Evolutionary conservation across 2,797 vertebrate genomes (phyloP), one percentile per base, ranked within the genome.

Genomic region (Hydrolagus colliei): DNA sequence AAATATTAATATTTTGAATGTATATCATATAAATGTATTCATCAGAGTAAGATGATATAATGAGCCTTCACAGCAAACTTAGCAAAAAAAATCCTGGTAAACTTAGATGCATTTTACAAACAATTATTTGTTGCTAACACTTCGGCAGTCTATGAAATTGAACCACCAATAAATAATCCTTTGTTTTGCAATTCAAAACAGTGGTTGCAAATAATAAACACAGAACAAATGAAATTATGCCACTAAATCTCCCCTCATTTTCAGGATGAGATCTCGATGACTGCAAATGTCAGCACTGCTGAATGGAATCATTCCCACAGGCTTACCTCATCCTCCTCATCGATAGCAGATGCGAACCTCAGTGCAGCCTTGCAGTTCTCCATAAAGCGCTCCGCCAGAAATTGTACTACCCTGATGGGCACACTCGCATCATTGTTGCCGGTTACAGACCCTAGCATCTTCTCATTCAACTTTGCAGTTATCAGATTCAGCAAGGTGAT

Each of bases 401-500:
- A 93, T 41, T 89, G 88, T 5, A 95, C 96, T 0, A 95, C 92
- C 13, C 87, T 90, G 35, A 90, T 11, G 13, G 95, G 91, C 41
- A 93, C 87, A 0, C 90, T 87, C 14, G 89, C 80, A 35, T 95
- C 93, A 20, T 93, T 89, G 0, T 88, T 87, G 61, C 87, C 90
- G 65, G 90, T 91, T 75, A 84, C 87, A 62, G 65, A 90, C 63
- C 88, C 52, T 0, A 88, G 72, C 27, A 86, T 87, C 0, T 88
- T 90, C 32, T 95, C 95, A 80, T 87, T 91, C 14, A 96, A 62
- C 89, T 95, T 94, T 1, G 92, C 92, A 73, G 94, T 91, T 22
- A 97, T 91, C 32, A 98, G 88, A 86, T 98, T 96, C 78, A 98
- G 88, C 5, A 99, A 87, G 0, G 93, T 93, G 9, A 97, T 90